phyloP scores from a whole-genome alignment of 2,113 vertebrate genomes.

The western clawed frog (Xenopus tropicalis) region DNA sequence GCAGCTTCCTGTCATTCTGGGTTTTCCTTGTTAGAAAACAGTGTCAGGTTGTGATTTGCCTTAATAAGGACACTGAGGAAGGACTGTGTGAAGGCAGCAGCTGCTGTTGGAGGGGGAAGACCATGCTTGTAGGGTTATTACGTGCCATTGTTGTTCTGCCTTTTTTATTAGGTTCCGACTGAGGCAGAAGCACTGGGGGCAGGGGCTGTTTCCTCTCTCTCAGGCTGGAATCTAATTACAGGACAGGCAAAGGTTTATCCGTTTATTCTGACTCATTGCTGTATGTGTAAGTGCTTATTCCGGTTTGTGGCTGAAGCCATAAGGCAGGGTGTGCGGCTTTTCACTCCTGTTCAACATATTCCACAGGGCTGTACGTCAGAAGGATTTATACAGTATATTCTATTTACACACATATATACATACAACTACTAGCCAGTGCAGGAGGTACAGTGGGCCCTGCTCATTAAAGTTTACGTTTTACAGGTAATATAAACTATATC shows the following conservation, averaged over 20 bases:
- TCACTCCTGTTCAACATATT: too few relatives aligned
- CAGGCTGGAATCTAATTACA: slow-evolving; percentile 20
- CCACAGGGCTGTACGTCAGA: too few relatives aligned
- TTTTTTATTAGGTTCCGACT: slow-evolving; percentile 22
- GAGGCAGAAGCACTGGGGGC: not conserved
- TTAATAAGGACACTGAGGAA: slow-evolving; percentile 36
- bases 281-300: too few relatives aligned
- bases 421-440: too few relatives aligned
- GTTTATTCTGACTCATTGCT: not conserved
- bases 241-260: slow-evolving; percentile 2
- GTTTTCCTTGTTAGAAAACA: not conserved
- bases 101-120: slow-evolving; percentile 1
- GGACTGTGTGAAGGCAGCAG: slow-evolving; percentile 4
- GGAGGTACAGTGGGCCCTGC: too few relatives aligned
- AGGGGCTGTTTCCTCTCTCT: not conserved
- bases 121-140: slow-evolving; percentile 7
- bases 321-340: slow-evolving; percentile 4
- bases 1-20: slow-evolving; percentile 37
- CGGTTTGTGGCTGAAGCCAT: slow-evolving; percentile 3
- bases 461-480: too few relatives aligned
- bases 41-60: slow-evolving; percentile 2
- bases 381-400: too few relatives aligned
- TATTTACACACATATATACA: too few relatives aligned
- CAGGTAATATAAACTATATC: too few relatives aligned
- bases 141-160: not conserved